Conservation (phyloP, 2,797 vertebrate genomes). For the Enteromius treurensis region DNA sequence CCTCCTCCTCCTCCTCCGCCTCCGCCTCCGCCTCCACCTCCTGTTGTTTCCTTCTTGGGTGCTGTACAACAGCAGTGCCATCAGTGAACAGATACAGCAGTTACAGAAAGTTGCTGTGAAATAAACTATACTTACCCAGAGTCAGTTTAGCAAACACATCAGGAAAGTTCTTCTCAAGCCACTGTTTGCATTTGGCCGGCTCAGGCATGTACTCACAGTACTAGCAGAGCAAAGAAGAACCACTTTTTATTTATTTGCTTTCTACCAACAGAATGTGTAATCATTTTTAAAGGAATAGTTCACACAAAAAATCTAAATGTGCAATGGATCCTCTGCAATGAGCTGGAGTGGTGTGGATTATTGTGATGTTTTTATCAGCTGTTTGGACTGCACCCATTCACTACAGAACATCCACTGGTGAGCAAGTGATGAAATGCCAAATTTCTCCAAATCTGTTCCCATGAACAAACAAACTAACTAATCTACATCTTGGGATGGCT, state of each 20-base stretch:
- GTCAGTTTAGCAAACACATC: slow-evolving; percentile 95
- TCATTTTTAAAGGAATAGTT: not conserved
- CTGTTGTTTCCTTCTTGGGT: slow-evolving; percentile 86
- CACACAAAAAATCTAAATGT: not conserved
- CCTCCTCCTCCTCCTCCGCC: not conserved
- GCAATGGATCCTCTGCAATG: not conserved
- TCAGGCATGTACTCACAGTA: slow-evolving; percentile 99
- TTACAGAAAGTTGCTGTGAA: not conserved
- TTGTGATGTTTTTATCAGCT: not conserved
- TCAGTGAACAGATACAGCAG: not conserved
- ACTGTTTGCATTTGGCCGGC: slow-evolving; percentile 96
- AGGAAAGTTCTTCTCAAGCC: slow-evolving; percentile 99
- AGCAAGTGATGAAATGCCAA: not conserved
- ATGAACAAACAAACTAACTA: not conserved
- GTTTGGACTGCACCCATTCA: slow-evolving; percentile 1
- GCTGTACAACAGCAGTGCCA: slow-evolving; percentile 68
- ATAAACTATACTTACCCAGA: slow-evolving; percentile 83
- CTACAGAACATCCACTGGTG: not conserved
- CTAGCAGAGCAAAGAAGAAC: slow-evolving; percentile 70
- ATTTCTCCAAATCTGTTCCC: not conserved
- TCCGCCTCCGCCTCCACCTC: slow-evolving; percentile 45
- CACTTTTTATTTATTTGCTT: not conserved
- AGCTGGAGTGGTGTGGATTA: not conserved
- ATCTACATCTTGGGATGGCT: not conserved
- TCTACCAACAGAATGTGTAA: not conserved